Evolutionary conservation across 2,888 invertebrate species (phyloP).

Genomic region (Chrysolina oricalcia): DNA sequence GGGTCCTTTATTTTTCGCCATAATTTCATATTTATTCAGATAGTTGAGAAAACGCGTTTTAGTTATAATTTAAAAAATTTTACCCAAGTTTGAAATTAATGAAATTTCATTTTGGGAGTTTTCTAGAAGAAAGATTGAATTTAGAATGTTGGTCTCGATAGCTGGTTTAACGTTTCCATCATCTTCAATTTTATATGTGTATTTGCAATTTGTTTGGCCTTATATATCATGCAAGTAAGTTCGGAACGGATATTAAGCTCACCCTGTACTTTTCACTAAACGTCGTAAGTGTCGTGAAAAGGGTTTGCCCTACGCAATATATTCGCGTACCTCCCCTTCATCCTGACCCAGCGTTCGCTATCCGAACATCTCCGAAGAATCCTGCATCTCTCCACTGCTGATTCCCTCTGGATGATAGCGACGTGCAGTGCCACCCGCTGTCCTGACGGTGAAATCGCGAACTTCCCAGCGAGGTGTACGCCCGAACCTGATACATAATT

Average conservation of each 20-base stretch:
- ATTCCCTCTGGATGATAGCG: slow-evolving; percentile 58
- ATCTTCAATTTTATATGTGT: no score
- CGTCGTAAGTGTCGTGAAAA: not conserved
- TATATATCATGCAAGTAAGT: not conserved
- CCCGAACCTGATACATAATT: slow-evolving; percentile 67
- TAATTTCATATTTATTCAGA: no score
- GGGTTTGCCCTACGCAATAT: slow-evolving; percentile 23
- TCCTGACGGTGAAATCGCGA: slow-evolving; percentile 60
- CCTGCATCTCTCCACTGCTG: slow-evolving; percentile 52
- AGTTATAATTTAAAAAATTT: no score
- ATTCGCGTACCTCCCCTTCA: slow-evolving; percentile 22
- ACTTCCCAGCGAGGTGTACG: slow-evolving; percentile 61
- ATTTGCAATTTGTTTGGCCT: no score
- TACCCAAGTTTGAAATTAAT: no score
- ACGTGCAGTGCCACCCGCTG: slow-evolving; percentile 60
- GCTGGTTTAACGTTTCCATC: no score
- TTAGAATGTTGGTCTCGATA: no score
- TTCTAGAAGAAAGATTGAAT: no score
- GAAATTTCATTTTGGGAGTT: no score
- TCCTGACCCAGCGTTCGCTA: slow-evolving; percentile 23
- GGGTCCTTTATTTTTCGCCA: no score
- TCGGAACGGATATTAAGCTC: not conserved
- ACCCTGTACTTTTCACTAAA: not conserved
- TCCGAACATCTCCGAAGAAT: slow-evolving; percentile 48
- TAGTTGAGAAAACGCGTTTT: no score